Evolutionary conservation across 2,113 vertebrate genomes (phyloP), one percentile per base, ranked within the genome.

Genomic region (Fregetta grallaria): DNA sequence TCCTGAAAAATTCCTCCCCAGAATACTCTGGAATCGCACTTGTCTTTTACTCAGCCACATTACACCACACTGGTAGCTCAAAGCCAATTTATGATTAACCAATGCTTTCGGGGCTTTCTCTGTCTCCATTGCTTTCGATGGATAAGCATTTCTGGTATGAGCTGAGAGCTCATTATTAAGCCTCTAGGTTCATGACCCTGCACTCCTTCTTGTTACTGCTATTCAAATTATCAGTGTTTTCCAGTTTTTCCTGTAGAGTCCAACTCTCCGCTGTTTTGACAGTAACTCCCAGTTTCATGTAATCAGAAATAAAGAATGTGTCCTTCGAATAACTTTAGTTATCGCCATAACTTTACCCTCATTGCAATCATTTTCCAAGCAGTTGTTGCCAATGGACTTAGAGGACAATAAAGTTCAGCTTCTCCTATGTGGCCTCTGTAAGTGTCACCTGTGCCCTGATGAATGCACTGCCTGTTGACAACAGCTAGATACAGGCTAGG

Each of bases 21-120:
- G 25, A 82, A 85, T 40, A 18, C 84, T 90, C 50, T 91, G 80
- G 56, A 89, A 52, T 68, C 6, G 1, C 13, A 3, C 30, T 88
- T 50, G 6, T 29, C n/a, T 72, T 82, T 82, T 85, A 38, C 15
- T 67, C 44, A 74, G 65, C 36, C 61, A 44, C 59, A 11, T 55
- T 58, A 36, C 19, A 52, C n/a, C 36, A 47, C 6, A 36, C 16
- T 1, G 0, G 3, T 30, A 90, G 66, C 92, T 94, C 56, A 75
- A 86, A 86, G 82, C 62, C 67, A 65, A 53, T 85, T 85, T 67
- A 85, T 94, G 49, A 90, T 90, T 96, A 96, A 88, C 90, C 58
- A 55, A 0, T 23, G 42, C 56, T 38, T 36, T 85, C 0, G 0
- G 45, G 58, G 49, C 49, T 96, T 90, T 85, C 66, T 72, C 49